Conservation (phyloP, 2,113 vertebrate genomes). For the Rana temporaria region DNA sequence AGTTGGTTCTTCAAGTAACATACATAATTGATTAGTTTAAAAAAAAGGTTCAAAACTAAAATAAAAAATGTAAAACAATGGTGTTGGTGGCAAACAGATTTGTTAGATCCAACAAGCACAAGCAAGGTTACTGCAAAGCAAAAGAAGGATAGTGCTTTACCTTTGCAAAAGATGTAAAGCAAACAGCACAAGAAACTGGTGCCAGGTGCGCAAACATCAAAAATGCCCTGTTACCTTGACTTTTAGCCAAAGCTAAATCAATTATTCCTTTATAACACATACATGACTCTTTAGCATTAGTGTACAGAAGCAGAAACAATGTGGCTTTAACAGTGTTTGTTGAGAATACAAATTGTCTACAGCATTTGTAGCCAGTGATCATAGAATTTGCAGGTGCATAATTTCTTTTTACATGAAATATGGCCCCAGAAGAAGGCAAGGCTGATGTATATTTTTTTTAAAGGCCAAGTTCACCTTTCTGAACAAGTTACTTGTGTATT, state of each 20-base stretch:
- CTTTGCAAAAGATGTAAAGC: neutral
- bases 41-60: slow-evolving; percentile 71
- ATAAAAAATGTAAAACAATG: slow-evolving; percentile 63
- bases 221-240: neutral
- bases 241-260: neutral
- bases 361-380: too few species aligned
- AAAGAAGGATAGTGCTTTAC: neutral
- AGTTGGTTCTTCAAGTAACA: slow-evolving; percentile 95
- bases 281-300: too few species aligned
- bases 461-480: too few species aligned
- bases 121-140: slow-evolving; percentile 34
- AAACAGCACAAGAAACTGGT: slow-evolving; percentile 7
- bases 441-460: too few species aligned
- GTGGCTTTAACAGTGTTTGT: too few species aligned
- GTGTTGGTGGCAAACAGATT: slow-evolving; percentile 24
- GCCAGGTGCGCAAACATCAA: neutral
- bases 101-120: slow-evolving; percentile 60
- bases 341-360: too few species aligned
- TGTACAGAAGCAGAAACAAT: too few species aligned
- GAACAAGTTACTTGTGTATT: too few species aligned
- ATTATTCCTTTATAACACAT: too few species aligned
- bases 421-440: too few species aligned
- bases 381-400: too few species aligned
- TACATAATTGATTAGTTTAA: slow-evolving; percentile 89
- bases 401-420: too few species aligned